Evolutionary conservation across 2,797 vertebrate species (phyloP).

Genomic region (Oreochromis mossambicus): DNA sequence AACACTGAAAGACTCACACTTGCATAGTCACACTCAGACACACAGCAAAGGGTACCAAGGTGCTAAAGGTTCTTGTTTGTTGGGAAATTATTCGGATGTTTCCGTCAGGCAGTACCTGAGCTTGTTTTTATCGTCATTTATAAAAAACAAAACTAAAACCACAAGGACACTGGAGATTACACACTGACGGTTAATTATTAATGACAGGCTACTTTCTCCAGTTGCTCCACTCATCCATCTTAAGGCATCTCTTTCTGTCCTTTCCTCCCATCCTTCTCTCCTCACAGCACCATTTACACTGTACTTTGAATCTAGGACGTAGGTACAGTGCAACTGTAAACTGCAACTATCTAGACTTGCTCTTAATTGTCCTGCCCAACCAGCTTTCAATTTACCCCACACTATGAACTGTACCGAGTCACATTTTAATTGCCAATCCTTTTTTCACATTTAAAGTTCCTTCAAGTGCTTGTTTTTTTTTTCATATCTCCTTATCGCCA

Average conservation of each 20-base stretch:
- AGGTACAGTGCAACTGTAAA: background rate
- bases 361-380: accelerated
- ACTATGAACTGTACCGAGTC: background rate
- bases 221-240: background rate
- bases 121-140: constrained; percentile 10
- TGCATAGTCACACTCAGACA: background rate
- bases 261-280: background rate
- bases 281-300: background rate
- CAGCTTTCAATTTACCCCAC: background rate
- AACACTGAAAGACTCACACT: background rate
- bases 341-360: background rate
- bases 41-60: background rate
- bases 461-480: background rate
- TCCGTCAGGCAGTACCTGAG: background rate
- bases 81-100: constrained; percentile 17
- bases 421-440: background rate
- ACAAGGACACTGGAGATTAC: constrained; percentile 16
- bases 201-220: constrained; percentile 33
- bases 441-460: background rate
- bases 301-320: accelerated
- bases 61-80: constrained; percentile 18
- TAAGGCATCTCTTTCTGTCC: background rate
- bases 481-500: background rate
- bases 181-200: constrained; percentile 46
- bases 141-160: background rate